Evolutionary conservation across 2,888 invertebrate genomes (phyloP).

Genomic region (Trachelus troglodyta): DNA sequence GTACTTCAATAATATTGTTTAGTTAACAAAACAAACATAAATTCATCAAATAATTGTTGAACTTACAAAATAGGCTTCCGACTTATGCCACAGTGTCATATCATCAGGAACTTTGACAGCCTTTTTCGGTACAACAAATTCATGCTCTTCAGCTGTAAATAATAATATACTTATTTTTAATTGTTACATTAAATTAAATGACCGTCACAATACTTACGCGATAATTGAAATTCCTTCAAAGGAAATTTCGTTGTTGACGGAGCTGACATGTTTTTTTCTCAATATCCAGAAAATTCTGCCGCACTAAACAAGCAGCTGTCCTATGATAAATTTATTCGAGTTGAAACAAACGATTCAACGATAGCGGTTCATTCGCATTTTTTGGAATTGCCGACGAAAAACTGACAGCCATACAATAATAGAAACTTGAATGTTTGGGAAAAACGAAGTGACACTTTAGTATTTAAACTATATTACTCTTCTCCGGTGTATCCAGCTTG

Average conservation of each 20-base stretch:
- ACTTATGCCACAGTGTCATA: conserved; percentile 84
- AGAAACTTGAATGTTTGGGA: neutral
- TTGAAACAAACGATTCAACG: neutral
- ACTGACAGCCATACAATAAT: neutral
- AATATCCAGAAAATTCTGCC: neutral
- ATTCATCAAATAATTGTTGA: neutral
- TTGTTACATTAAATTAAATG: neutral
- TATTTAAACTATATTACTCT: neutral
- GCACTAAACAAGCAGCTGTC: neutral
- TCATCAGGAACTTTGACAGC: conserved; percentile 76
- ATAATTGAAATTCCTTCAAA: conserved; percentile 25
- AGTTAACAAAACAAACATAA: conserved; percentile 8
- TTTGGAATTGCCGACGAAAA: neutral
- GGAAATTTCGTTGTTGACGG: neutral
- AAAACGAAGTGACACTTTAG: neutral
- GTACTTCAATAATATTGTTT: conserved; percentile 1
- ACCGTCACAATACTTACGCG: conserved; percentile 19
- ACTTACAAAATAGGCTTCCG: conserved; percentile 84
- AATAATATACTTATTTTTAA: conserved; percentile 16
- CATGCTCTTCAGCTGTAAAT: conserved; percentile 69
- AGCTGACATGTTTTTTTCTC: neutral
- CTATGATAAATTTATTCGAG: neutral
- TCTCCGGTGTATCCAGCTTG: too few species aligned
- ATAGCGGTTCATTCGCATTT: neutral
- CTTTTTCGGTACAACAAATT: conserved; percentile 75